Evolutionary conservation across 1,140 invertebrate genomes (phyloP), one percentile per base, ranked within the genome.

Genomic region (Ips typographus): DNA sequence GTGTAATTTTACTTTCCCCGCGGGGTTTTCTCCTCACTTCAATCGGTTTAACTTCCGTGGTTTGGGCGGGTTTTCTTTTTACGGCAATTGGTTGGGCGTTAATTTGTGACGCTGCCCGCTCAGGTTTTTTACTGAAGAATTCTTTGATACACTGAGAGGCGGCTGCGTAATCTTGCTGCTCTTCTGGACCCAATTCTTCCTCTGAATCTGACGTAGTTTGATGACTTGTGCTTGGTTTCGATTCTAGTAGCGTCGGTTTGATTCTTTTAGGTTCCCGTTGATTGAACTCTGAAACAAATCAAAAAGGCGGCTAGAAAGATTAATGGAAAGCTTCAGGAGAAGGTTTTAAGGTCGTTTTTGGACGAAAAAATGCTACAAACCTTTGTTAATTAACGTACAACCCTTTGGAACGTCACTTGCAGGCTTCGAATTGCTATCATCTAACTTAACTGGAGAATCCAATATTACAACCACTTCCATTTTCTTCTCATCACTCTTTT

Each of bases 1-100:
- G 22, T 22, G 22, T 22, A 22, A 40, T 44, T 61, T 68, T 43
- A 39, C 1, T 55, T 55, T 55, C 6, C 58, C 7, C 41, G 62
- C 5, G 47, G 40, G 37, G 22, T 53, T 38, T 59, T 53, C 4
- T 41, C 22, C 42, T 65, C 49, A 53, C 41, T 40, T 56, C 53
- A 41, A 55, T 55, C 2, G 37, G 37, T 38, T 55, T 5, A 6
- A 55, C 37, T 55, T n/a, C 37, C 8, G 53, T 37, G 6, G 37
- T 42, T 41, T 55, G 36, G 7, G 7, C 52, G 44, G 63, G 69
- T 57, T 66, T 66, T 42, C 63, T 58, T 42, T 64, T 7, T 40
- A 71, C 63, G 4, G 44, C 69, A 22, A 71, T 71, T 2, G 69
- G 69, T 39, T 65, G 59, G 2, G 63, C 69, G 2, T 61, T 40